Conservation (phyloP, 2,113 vertebrate species). For the human (Homo sapiens) region DNA sequence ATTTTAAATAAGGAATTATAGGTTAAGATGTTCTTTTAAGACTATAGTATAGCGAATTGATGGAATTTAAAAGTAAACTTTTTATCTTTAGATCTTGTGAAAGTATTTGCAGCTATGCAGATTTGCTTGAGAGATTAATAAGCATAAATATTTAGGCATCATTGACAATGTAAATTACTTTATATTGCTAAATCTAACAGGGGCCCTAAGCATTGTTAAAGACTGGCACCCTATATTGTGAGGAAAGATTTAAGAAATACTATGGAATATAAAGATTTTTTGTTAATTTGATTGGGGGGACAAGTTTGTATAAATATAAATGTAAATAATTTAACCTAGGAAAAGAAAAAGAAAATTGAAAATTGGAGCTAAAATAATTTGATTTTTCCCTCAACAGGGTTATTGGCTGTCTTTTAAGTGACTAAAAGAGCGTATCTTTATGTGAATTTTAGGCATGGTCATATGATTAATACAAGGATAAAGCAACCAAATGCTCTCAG, state of each 20-base stretch:
- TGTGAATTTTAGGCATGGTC: neutral
- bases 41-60: neutral
- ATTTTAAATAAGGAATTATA: conserved; percentile 24
- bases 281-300: neutral
- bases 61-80: neutral
- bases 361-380: conserved; percentile 22
- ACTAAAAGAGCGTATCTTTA: neutral
- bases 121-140: neutral
- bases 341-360: conserved; percentile 24
- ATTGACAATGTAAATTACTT: conserved; percentile 28
- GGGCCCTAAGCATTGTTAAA: neutral
- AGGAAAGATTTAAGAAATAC: neutral
- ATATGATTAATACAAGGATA: neutral
- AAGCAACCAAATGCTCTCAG: neutral
- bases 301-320: conserved; percentile 4
- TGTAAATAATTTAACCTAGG: conserved; percentile 12
- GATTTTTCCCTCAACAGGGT: neutral
- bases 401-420: conserved; percentile 14
- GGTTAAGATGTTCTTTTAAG: conserved; percentile 28
- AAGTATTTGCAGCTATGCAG: neutral
- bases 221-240: neutral
- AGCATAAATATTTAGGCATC: conserved; percentile 20
- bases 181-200: neutral
- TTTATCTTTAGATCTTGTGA: neutral
- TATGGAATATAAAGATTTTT: neutral